Percentiles rank a stretch among this genome's conserved stretches.
phyloP scores from a whole-genome alignment of 2,888 invertebrate species.

The Lucinisca nassula region DNA sequence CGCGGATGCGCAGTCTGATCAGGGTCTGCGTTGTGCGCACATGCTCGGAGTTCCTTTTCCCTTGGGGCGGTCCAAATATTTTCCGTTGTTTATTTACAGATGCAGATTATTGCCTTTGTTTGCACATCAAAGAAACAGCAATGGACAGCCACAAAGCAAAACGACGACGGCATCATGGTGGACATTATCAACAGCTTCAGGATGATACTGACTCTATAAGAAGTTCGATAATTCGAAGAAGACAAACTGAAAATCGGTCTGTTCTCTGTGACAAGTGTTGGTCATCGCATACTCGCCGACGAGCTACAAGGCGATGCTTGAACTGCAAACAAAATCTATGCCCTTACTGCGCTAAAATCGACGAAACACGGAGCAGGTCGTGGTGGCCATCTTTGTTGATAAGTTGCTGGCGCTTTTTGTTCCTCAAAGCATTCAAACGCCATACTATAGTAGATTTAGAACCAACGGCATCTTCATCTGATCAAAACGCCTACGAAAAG shows the following conservation, averaged over 20 bases:
- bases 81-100: too few species aligned
- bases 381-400: slow-evolving; percentile 14
- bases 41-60: background rate
- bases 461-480: background rate
- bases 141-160: background rate
- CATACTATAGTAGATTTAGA: slow-evolving; percentile 26
- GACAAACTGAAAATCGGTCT: background rate
- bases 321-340: slow-evolving; percentile 21
- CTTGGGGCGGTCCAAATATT: background rate
- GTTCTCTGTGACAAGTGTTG: slow-evolving; percentile 23
- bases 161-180: background rate
- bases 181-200: background rate
- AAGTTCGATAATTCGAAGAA: background rate
- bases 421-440: background rate
- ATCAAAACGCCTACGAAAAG: background rate
- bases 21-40: too few species aligned
- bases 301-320: background rate
- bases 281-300: background rate
- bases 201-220: background rate
- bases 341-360: slow-evolving; percentile 1
- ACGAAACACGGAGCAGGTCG: background rate
- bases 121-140: background rate
- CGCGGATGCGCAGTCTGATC: too few species aligned
- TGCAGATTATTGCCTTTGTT: too few species aligned
- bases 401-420: slow-evolving; percentile 4